Evolutionary conservation across 2,113 vertebrate genomes (phyloP).

Genomic region (Trogon melanurus): DNA sequence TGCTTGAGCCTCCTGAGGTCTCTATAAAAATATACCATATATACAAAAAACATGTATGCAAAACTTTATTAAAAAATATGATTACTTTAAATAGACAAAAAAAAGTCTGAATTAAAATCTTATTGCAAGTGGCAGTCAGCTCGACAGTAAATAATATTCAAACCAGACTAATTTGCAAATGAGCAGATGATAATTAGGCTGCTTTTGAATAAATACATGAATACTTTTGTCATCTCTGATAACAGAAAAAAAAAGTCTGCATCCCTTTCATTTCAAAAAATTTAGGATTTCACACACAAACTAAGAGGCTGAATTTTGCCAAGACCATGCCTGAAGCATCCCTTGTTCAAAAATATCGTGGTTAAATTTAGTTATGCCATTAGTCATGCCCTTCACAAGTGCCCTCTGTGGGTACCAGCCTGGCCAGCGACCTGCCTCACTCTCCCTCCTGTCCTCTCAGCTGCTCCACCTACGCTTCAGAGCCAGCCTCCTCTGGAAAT

Average conservation of each 20-base stretch:
- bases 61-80: not conserved
- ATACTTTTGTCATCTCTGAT: not conserved
- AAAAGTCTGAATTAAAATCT: not conserved
- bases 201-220: not conserved
- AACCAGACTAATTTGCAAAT: not conserved
- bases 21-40: not conserved
- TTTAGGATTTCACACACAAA: not conserved
- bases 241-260: not conserved
- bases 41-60: not conserved
- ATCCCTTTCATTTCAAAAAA: not conserved
- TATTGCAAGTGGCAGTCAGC: not conserved
- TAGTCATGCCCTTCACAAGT: not conserved
- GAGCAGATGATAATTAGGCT: not conserved
- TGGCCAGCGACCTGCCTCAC: not conserved
- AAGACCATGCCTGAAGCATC: not conserved
- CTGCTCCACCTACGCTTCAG: not conserved
- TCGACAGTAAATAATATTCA: not conserved
- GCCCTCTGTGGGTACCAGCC: not conserved
- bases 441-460: not conserved
- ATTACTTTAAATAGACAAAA: not conserved
- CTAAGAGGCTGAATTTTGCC: not conserved
- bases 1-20: not conserved
- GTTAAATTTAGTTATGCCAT: not conserved
- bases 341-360: not conserved
- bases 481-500: not conserved